Conservation (phyloP, 2,888 invertebrate genomes). For the Hedychridium roseum region DNA sequence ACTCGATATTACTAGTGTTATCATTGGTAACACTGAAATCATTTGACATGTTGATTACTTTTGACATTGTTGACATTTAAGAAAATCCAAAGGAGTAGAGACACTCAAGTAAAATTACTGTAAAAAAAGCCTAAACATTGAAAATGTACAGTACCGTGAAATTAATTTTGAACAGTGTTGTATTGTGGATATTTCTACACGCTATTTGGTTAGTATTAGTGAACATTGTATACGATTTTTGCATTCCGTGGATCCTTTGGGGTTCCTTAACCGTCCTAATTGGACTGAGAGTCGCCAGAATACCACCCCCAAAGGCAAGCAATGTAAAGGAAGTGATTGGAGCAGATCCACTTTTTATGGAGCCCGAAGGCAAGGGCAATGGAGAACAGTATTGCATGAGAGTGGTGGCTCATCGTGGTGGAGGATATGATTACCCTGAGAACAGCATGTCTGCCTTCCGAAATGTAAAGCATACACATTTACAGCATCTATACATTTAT, state of each 20-base stretch:
- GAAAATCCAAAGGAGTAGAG: too few relatives aligned
- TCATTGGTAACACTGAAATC: too few relatives aligned
- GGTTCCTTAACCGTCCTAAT: slow-evolving; percentile 41
- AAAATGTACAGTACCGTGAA: slow-evolving; percentile 36
- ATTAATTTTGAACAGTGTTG: slow-evolving; percentile 39
- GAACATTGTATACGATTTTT: slow-evolving; percentile 44
- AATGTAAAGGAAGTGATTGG: slow-evolving; percentile 53
- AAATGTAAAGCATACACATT: slow-evolving; percentile 73
- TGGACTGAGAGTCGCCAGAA: slow-evolving; percentile 40
- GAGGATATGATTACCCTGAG: slow-evolving; percentile 80
- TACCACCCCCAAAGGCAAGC: slow-evolving; percentile 45
- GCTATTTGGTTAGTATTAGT: slow-evolving; percentile 37
- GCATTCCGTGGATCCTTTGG: slow-evolving; percentile 56
- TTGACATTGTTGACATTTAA: too few relatives aligned
- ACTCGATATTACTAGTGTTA: too few relatives aligned
- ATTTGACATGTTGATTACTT: too few relatives aligned
- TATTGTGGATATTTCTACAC: slow-evolving; percentile 50
- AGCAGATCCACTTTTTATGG: slow-evolving; percentile 43
- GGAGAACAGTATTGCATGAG: slow-evolving; percentile 62
- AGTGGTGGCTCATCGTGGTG: slow-evolving; percentile 80
- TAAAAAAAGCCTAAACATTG: too few relatives aligned
- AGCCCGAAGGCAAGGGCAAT: slow-evolving; percentile 37
- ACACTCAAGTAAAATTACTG: too few relatives aligned
- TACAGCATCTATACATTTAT: too few relatives aligned
- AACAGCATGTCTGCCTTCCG: slow-evolving; percentile 79